Evolutionary conservation across 53 echinoderm and acorn worm genomes (phyloP).

Genomic region (Echinarachnius parma): DNA sequence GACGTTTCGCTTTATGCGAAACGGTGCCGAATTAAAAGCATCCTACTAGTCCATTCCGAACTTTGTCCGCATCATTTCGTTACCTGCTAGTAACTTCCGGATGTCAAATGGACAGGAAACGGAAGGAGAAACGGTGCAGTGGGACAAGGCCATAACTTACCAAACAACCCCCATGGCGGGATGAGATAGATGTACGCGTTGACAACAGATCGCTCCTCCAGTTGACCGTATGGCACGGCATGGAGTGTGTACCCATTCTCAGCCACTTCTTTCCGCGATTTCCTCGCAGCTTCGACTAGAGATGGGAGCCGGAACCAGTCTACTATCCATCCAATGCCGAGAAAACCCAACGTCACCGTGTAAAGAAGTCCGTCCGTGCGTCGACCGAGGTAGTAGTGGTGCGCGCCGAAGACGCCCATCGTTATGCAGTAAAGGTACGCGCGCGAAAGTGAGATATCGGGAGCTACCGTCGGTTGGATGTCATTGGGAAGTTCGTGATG

Average conservation of each 20-base stretch:
- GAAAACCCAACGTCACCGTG: slow-evolving; percentile 31
- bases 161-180: slow-evolving; percentile 47
- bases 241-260: slow-evolving; percentile 38
- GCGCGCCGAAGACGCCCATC: slow-evolving; percentile 25
- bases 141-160: slow-evolving; percentile 8
- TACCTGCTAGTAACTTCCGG: too few species aligned
- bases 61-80: too few species aligned
- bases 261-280: slow-evolving; percentile 13
- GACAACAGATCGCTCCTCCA: slow-evolving; percentile 25
- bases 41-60: too few species aligned
- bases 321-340: slow-evolving; percentile 44
- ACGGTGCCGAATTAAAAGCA: too few species aligned
- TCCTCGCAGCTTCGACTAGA: slow-evolving; percentile 10
- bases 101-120: too few species aligned
- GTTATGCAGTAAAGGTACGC: slow-evolving; percentile 26
- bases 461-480: slow-evolving; percentile 24
- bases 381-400: slow-evolving; percentile 45
- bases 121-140: too few species aligned
- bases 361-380: slow-evolving; percentile 17
- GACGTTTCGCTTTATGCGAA: too few species aligned
- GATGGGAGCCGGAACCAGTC: slow-evolving; percentile 48
- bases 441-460: slow-evolving; percentile 11
- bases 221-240: slow-evolving; percentile 27
- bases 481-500: too few species aligned
- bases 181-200: slow-evolving; percentile 25